phyloP scores from a whole-genome alignment of 2,888 invertebrate genomes.

The Parascotia fuliginaria region DNA sequence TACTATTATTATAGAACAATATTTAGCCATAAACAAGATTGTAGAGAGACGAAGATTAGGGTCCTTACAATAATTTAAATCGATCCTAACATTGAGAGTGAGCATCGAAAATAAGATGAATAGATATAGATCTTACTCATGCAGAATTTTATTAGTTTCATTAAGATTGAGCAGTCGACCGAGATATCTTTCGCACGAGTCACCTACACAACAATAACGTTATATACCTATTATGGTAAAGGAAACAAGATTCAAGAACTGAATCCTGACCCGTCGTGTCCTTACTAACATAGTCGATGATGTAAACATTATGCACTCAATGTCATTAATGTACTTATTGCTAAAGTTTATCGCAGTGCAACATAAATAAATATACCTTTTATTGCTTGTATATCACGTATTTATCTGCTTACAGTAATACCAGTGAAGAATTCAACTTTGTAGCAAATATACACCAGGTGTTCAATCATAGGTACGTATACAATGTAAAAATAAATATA shows the following conservation, averaged over 20 bases:
- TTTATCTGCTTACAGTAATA: constrained; percentile 13
- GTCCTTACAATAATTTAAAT: no score
- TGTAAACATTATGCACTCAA: constrained; percentile 34
- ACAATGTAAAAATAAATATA: neutral
- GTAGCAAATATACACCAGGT: neutral
- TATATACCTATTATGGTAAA: constrained; percentile 27
- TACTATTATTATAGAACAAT: no score
- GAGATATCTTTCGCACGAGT: constrained; percentile 16
- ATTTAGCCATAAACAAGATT: no score
- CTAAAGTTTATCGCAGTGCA: constrained; percentile 43
- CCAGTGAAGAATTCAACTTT: constrained; percentile 5
- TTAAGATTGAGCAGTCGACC: constrained; percentile 7
- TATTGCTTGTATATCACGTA: neutral
- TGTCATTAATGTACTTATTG: constrained; percentile 31
- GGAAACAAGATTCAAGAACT: constrained; percentile 35
- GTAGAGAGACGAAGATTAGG: no score
- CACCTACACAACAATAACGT: constrained; percentile 29
- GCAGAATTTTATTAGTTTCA: neutral
- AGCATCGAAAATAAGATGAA: neutral
- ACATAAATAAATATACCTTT: neutral
- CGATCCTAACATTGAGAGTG: no score
- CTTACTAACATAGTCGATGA: constrained; percentile 43
- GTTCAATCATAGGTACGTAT: neutral
- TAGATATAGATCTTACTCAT: neutral
- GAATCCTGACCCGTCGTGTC: constrained; percentile 26